Percentiles rank a stretch among this genome's conserved stretches.
Conservation (phyloP, 23 tunicate genomes). For the Diplosoma virens region DNA sequence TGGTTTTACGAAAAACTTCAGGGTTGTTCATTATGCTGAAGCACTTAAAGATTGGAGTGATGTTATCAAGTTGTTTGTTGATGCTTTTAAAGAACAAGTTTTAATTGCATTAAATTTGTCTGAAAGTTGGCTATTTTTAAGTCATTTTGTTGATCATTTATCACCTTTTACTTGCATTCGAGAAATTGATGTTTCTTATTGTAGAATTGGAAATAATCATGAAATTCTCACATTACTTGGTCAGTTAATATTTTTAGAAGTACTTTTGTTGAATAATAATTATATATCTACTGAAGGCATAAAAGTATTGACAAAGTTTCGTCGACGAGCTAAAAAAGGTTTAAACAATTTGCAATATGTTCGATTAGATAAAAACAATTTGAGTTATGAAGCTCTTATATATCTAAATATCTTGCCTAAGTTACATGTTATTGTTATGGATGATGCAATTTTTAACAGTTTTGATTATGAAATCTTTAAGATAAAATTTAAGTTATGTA, state of each 20-base stretch:
- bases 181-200: constrained; percentile 19
- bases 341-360: background rate
- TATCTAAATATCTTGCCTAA: background rate
- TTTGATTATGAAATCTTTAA: background rate
- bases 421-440: background rate
- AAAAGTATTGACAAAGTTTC: background rate
- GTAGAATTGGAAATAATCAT: constrained; percentile 17
- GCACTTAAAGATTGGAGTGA: background rate
- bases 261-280: constrained; percentile 3
- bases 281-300: background rate
- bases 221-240: constrained; percentile 2
- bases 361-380: background rate
- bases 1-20: background rate
- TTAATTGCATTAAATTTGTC: background rate
- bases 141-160: background rate
- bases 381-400: background rate
- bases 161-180: background rate
- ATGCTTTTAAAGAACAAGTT: background rate
- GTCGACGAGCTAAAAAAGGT: constrained; percentile 12
- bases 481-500: background rate
- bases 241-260: background rate
- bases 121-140: constrained; percentile 9
- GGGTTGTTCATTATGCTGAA: background rate
- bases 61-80: background rate
- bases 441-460: background rate